Percentiles rank a stretch among this genome's conserved stretches.
phyloP scores from a whole-genome alignment of 92 coral and sea anemone genomes.

The Phenganax subtilis region DNA sequence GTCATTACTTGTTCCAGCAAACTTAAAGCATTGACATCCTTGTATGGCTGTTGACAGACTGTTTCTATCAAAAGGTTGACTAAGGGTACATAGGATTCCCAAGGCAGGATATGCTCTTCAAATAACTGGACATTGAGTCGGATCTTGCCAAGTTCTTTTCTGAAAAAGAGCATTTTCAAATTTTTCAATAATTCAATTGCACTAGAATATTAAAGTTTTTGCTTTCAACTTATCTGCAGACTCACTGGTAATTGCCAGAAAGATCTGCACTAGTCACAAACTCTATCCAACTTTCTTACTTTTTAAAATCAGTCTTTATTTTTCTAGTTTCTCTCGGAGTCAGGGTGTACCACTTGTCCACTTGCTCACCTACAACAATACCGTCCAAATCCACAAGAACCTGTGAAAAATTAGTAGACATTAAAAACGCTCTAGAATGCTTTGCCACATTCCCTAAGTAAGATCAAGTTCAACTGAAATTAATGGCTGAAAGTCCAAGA shows the following conservation, averaged over 20 bases:
- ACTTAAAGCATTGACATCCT: conserved; percentile 54
- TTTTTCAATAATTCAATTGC: not conserved
- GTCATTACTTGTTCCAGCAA: conserved; percentile 67
- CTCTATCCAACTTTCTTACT: not conserved
- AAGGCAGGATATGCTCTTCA: conserved; percentile 79
- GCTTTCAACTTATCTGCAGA: too few relatives aligned
- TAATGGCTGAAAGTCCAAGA: too few relatives aligned
- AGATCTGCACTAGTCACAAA: not conserved
- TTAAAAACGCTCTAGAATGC: not conserved
- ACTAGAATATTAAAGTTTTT: too few relatives aligned
- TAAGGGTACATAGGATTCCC: conserved; percentile 61
- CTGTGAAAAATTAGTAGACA: not conserved
- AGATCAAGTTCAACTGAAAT: too few relatives aligned
- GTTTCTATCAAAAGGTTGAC: conserved; percentile 64
- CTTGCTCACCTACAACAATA: conserved; percentile 23
- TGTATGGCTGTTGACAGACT: conserved; percentile 43
- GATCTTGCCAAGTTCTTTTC: conserved; percentile 83
- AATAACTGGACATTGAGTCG: conserved; percentile 72
- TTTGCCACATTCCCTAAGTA: not conserved
- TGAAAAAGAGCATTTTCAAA: conserved; percentile 10
- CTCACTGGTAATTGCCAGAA: not conserved
- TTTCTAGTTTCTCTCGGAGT: conserved; percentile 26
- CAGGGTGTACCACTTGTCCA: conserved; percentile 28
- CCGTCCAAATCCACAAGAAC: conserved; percentile 6
- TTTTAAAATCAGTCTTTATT: conserved; percentile 24